Base-by-base conservation (phyloP, 2,113 vertebrate species). In the Atlantisia rogersi region DNA sequence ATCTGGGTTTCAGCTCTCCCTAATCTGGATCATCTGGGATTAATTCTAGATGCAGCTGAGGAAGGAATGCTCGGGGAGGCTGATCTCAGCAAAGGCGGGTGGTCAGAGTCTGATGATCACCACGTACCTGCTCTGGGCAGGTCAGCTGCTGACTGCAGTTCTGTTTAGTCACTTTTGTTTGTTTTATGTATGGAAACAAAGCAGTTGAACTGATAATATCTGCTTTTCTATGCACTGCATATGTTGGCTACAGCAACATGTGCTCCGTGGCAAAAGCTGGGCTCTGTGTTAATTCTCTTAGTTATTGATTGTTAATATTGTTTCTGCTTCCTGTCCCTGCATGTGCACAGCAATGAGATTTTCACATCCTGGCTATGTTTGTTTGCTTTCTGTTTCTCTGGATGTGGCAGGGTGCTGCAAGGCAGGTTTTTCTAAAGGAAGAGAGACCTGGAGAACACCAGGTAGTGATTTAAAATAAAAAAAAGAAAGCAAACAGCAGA, bases 21-120 rank as follows among this genome's bases (percentile, higher is more conserved):
- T 93, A 46, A 86, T 78, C 42, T 78, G 92, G 60, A 88, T 86
- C 56, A 83, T n/a, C 76, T 70, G 35, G 29, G 85, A 90, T 93
- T 83, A 71, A 52, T 71, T 52, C 82, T 64, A 77, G 83, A 56
- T 37, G 42, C 52, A 68, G n/a, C 7, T 1, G 9, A 73, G 83
- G 68, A 77, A 92, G 46, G n/a, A 81, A 15, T 3, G 18, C 13
- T 12, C 39, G 39, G 52, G 12, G 67, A 67, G 18, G 32, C 59
- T 81, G 70, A 31, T 26, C 35, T 48, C n/a, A 52, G 67, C 26
- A n/a, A 37, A 69, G 53, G 13, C 2, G 3, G 8, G 12, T 90
- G 63, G 16, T 58, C 63, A 44, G 73, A 48, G 16, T 32, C 37
- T 0, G 2, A 19, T 22, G 0, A 46, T 58, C 20, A 10, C 35